phyloP scores from a whole-genome alignment of 2,113 vertebrate species.

The Python bivittatus region DNA sequence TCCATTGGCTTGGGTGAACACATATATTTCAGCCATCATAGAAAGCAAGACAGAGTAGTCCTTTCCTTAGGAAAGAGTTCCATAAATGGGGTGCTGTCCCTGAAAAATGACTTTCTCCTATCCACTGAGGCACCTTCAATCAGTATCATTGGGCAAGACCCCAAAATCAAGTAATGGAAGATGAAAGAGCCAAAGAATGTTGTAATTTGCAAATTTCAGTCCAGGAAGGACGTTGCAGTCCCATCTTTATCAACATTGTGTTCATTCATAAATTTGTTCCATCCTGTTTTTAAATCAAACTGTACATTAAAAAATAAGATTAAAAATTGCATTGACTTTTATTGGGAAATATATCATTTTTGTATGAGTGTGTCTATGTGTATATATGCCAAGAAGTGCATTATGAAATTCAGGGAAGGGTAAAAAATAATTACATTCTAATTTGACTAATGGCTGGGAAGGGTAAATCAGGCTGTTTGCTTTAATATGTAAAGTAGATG shows the following conservation, averaged over 20 bases:
- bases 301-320: background rate
- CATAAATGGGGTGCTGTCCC: background rate
- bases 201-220: background rate
- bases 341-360: background rate
- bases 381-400: background rate
- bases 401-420: background rate
- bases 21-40: background rate
- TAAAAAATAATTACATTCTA: background rate
- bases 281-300: background rate
- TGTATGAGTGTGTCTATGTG: background rate
- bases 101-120: background rate
- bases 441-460: background rate
- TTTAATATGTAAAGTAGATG: background rate
- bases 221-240: background rate
- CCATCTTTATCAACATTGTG: background rate
- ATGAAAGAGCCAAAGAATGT: background rate
- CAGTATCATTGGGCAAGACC: background rate
- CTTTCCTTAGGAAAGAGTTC: background rate
- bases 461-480: background rate
- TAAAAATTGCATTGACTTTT: background rate
- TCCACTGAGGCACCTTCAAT: background rate
- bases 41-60: background rate
- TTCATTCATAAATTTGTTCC: background rate
- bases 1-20: background rate
- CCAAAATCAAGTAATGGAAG: background rate